Conservation (phyloP, 2,888 invertebrate species). For the Clunio marinus region DNA sequence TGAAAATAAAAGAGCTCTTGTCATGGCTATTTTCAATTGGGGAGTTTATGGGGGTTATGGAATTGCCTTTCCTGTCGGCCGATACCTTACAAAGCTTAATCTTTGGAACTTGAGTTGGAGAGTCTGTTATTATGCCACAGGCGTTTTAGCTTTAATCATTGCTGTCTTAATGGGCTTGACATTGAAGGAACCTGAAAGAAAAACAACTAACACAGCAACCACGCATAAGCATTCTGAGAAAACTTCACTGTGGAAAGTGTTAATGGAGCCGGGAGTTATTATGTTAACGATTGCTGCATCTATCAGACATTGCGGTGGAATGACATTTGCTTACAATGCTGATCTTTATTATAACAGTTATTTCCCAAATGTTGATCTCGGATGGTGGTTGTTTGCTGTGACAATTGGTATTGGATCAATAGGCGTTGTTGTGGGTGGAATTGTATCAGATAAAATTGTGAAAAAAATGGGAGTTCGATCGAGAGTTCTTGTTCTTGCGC, state of each 20-base stretch:
- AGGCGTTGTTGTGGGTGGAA: slow-evolving; percentile 66
- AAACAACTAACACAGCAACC: slow-evolving; percentile 53
- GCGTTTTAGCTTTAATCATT: slow-evolving; percentile 68
- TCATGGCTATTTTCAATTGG: slow-evolving; percentile 92
- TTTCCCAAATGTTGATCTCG: slow-evolving; percentile 83
- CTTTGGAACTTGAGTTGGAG: slow-evolving; percentile 80
- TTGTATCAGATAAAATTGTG: slow-evolving; percentile 81
- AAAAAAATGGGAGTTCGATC: slow-evolving; percentile 81
- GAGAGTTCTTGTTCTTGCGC: slow-evolving; percentile 71
- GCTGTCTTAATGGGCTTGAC: slow-evolving; percentile 69
- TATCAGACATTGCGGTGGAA: slow-evolving; percentile 82
- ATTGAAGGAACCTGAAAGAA: slow-evolving; percentile 70
- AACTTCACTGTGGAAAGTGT: slow-evolving; percentile 68
- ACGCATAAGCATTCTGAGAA: slow-evolving; percentile 53
- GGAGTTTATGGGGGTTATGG: slow-evolving; percentile 93
- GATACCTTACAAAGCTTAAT: slow-evolving; percentile 72
- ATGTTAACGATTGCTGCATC: slow-evolving; percentile 82
- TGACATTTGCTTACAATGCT: slow-evolving; percentile 88
- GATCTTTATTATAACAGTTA: slow-evolving; percentile 72
- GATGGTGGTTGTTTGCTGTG: slow-evolving; percentile 85
- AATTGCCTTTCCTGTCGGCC: slow-evolving; percentile 85
- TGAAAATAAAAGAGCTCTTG: slow-evolving; percentile 76
- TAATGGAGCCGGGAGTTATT: slow-evolving; percentile 71
- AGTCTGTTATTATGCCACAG: slow-evolving; percentile 74
- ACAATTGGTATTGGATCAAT: slow-evolving; percentile 74